Conservation (phyloP, 1,140 invertebrate genomes). For the Holcopasites calliopsidis region DNA sequence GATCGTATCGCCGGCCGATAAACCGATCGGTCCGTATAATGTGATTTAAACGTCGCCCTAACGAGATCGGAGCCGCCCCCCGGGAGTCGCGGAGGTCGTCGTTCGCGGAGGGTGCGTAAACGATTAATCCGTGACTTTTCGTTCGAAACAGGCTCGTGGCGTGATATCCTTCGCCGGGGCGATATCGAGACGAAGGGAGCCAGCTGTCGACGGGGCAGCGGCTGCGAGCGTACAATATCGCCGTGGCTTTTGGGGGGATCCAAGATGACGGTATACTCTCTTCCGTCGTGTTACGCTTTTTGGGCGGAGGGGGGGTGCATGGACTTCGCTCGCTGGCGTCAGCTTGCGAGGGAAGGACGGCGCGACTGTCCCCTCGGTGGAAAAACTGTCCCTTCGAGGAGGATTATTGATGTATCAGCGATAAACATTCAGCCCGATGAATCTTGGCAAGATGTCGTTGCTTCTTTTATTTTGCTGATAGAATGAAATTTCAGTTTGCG, state of each 20-base stretch:
- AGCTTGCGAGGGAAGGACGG: conserved; percentile 57
- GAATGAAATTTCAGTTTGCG: not conserved
- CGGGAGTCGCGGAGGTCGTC: not conserved
- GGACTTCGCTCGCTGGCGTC: conserved; percentile 41
- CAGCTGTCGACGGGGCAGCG: conserved; percentile 62
- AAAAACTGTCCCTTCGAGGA: conserved; percentile 44
- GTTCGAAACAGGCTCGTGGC: conserved; percentile 17
- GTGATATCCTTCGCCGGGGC: conserved; percentile 4
- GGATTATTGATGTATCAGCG: conserved; percentile 44
- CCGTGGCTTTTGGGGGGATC: conserved; percentile 63
- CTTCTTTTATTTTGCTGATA: too few relatives aligned
- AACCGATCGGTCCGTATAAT: conserved; percentile 46
- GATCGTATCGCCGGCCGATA: not conserved
- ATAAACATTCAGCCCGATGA: not conserved
- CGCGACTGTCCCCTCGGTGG: conserved; percentile 46
- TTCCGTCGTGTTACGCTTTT: conserved; percentile 53
- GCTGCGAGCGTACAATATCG: conserved; percentile 65
- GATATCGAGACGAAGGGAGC: conserved; percentile 38
- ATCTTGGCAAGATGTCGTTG: not conserved
- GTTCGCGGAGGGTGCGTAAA: conserved; percentile 32
- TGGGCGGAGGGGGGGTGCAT: not conserved
- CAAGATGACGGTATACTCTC: conserved; percentile 60
- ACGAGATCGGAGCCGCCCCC: conserved; percentile 47
- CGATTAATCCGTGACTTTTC: conserved; percentile 64
- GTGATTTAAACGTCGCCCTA: conserved; percentile 57